These are phyloP conservation scores for Tetramorium simillimum DNA, from an alignment of 1,140 invertebrate species.

Conservation along the genomic window DNA sequence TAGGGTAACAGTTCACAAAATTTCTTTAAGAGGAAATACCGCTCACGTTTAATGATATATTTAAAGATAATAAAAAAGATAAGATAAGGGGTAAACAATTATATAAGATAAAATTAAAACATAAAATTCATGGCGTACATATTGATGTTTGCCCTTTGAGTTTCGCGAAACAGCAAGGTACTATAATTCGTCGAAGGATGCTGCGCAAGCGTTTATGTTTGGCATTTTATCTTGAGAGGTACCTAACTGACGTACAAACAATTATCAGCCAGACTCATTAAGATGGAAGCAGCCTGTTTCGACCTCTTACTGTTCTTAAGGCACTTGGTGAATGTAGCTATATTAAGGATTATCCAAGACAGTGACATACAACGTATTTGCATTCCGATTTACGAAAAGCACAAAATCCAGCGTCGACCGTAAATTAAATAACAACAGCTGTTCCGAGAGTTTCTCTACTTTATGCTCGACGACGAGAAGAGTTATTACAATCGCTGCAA, in stretches of 20 bases:
- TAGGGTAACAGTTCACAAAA: background rate
- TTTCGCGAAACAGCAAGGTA: background rate
- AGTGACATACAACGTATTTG: conserved; percentile 54
- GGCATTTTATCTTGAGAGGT: conserved; percentile 38
- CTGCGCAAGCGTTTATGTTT: conserved; percentile 17
- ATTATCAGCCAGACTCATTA: conserved; percentile 55
- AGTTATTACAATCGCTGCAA: conserved; percentile 22
- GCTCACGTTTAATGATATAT: background rate
- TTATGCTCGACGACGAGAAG: conserved; percentile 37
- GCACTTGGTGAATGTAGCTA: conserved; percentile 44
- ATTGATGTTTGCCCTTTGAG: background rate
- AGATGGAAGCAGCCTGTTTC: conserved; percentile 27
- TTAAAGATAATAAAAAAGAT: background rate
- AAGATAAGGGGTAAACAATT: background rate
- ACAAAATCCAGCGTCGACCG: conserved; percentile 34
- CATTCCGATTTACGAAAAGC: conserved; percentile 59
- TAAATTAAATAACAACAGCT: conserved; percentile 60
- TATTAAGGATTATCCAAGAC: conserved; percentile 60
- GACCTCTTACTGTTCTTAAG: conserved; percentile 50
- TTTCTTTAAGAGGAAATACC: background rate
- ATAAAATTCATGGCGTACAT: background rate
- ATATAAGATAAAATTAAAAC: background rate
- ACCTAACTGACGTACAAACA: conserved; percentile 49
- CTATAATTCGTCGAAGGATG: conserved; percentile 7
- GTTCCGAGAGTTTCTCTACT: conserved; percentile 31